A percentile compares a stretch with the other conserved stretches of the same genome.
These are phyloP conservation scores for Neodiprion virginianus DNA, from an alignment of 1,140 invertebrate species.

Conservation along the genomic window DNA sequence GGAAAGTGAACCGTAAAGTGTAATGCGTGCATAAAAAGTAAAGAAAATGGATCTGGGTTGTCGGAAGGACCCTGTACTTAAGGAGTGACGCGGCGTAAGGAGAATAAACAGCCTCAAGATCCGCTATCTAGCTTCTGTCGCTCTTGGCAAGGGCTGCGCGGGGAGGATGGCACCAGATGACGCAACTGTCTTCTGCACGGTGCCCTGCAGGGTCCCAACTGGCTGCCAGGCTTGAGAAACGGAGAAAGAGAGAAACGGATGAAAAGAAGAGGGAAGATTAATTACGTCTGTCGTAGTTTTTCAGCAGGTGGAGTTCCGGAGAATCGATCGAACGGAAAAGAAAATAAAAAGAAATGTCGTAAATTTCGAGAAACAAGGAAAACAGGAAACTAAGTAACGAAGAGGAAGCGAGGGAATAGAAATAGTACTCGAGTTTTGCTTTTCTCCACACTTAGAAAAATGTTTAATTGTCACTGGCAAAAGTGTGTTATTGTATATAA, in stretches of 20 bases:
- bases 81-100: not conserved
- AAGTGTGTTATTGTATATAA: too few relatives aligned
- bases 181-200: not conserved
- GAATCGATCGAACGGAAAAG: too few relatives aligned
- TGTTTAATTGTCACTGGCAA: not conserved
- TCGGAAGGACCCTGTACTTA: not conserved
- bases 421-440: conserved; percentile 12
- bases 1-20: too few relatives aligned
- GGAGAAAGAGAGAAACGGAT: conserved; percentile 23
- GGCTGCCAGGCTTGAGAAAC: not conserved
- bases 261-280: conserved; percentile 13
- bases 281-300: conserved; percentile 6
- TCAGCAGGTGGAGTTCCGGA: conserved; percentile 11
- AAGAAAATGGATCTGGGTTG: not conserved
- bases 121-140: conserved; percentile 20
- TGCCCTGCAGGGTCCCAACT: not conserved
- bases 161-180: conserved; percentile 9
- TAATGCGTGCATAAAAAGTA: not conserved
- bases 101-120: conserved; percentile 9
- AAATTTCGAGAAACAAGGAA: not conserved
- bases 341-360: too few relatives aligned
- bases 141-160: conserved; percentile 10
- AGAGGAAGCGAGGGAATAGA: not conserved
- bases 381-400: not conserved
- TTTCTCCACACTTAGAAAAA: conserved; percentile 10